phyloP scores from a whole-genome alignment of 2,888 invertebrate species.

The Chrysodeixis includens region DNA sequence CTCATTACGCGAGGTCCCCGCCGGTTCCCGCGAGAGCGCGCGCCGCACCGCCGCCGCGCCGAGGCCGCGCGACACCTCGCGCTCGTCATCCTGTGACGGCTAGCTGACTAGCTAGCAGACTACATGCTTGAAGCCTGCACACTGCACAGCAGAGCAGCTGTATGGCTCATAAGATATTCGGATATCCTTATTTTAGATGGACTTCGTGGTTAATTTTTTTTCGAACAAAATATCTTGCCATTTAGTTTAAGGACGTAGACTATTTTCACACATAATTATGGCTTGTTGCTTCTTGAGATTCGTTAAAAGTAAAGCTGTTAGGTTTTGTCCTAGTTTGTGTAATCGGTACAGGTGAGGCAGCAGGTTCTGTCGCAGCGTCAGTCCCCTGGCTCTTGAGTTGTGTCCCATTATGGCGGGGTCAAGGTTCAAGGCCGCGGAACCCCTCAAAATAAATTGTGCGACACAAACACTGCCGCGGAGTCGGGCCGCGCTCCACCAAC shows the following conservation, averaged over 20 bases:
- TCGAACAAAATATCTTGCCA: no score
- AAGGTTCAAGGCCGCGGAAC: constrained; percentile 32
- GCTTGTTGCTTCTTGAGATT: neutral
- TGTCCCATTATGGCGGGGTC: constrained; percentile 14
- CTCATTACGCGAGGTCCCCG: neutral
- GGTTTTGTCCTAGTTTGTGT: neutral
- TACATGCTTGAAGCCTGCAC: no score
- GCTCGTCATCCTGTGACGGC: neutral
- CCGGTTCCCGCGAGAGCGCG: constrained; percentile 3
- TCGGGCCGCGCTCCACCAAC: constrained; percentile 10
- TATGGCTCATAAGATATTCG: no score
- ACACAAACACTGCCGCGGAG: constrained; percentile 21
- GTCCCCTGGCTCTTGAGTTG: neutral
- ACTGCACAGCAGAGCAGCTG: no score
- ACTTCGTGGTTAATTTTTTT: no score
- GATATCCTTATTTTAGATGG: no score
- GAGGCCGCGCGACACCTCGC: neutral
- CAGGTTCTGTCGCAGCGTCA: neutral
- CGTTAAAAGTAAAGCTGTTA: neutral
- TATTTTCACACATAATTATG: no score
- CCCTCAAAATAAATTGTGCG: constrained; percentile 29
- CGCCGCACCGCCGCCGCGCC: neutral
- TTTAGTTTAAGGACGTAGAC: no score
- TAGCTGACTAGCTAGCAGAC: no score
- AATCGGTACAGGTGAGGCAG: neutral